Conservation (phyloP, 2,797 vertebrate genomes). For the Hypotaenidia okinawae region DNA sequence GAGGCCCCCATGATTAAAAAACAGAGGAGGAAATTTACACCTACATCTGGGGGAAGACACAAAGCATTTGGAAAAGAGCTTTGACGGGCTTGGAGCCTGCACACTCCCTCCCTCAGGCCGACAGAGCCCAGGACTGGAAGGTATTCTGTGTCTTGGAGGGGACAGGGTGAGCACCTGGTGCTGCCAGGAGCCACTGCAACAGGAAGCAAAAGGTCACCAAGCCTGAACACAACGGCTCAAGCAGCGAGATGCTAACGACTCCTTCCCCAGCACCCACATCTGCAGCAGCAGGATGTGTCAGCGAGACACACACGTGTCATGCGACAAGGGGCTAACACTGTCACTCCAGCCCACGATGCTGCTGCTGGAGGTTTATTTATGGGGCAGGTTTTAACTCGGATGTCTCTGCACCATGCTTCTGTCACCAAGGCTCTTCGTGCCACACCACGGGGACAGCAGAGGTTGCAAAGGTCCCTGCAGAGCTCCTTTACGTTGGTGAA, state of each 20-base stretch:
- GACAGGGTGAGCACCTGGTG: accelerated
- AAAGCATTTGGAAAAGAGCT: neutral
- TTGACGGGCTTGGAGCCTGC: neutral
- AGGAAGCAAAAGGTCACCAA: neutral
- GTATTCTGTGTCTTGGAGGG: accelerated
- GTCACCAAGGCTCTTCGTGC: neutral
- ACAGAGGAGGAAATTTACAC: constrained; percentile 19
- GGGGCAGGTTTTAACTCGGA: accelerated
- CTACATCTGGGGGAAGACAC: constrained; percentile 6
- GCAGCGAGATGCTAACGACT: neutral
- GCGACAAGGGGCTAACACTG: accelerated
- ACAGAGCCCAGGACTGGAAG: neutral
- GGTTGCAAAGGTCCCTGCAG: accelerated
- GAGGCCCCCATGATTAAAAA: constrained; percentile 20
- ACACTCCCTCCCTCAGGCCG: neutral
- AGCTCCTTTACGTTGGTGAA: neutral
- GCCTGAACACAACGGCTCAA: accelerated
- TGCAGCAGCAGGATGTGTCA: neutral
- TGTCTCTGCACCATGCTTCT: accelerated
- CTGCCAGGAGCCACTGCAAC: neutral
- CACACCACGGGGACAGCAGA: accelerated
- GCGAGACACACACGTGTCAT: accelerated
- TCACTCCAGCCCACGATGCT: accelerated
- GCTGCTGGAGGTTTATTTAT: accelerated
- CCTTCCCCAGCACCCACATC: neutral